phyloP scores from a whole-genome alignment of 2,797 vertebrate genomes.

The Hyperoplus immaculatus region DNA sequence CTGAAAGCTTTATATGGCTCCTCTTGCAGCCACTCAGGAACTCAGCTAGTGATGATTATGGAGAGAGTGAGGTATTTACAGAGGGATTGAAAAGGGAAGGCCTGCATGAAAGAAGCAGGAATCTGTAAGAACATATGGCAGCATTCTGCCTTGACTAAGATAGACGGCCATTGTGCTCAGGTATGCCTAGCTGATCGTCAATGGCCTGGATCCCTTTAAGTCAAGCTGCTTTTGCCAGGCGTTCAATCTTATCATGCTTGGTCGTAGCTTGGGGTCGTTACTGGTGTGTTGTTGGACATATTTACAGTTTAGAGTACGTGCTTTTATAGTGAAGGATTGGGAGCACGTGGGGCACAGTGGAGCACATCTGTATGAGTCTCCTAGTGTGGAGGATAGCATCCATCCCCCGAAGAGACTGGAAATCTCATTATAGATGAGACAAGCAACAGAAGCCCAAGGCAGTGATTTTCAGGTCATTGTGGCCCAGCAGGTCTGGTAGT shows the following conservation, averaged over 20 bases:
- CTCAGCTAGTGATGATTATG: slow-evolving; percentile 47
- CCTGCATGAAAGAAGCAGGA: slow-evolving; percentile 27
- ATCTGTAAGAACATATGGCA: slow-evolving; percentile 64
- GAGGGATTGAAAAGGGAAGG: slow-evolving; percentile 18
- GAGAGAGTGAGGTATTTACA: slow-evolving; percentile 47
- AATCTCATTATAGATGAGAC: slow-evolving; percentile 42
- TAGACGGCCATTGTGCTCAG: slow-evolving; percentile 68
- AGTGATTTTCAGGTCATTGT: slow-evolving; percentile 10
- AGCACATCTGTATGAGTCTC: slow-evolving; percentile 57
- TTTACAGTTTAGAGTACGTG: slow-evolving; percentile 62
- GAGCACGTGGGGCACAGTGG: slow-evolving; percentile 26
- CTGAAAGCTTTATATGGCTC: slow-evolving; percentile 71
- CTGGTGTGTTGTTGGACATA: slow-evolving; percentile 49
- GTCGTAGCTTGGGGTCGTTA: slow-evolving; percentile 42
- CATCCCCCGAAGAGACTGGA: slow-evolving; percentile 43
- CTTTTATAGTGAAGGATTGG: slow-evolving; percentile 42
- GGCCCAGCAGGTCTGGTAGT: slow-evolving; percentile 11
- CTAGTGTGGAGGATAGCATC: slow-evolving; percentile 52
- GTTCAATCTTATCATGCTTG: slow-evolving; percentile 66
- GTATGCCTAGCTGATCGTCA: slow-evolving; percentile 60
- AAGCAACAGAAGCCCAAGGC: slow-evolving; percentile 31
- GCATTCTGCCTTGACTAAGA: slow-evolving; percentile 63
- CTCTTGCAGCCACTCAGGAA: slow-evolving; percentile 65
- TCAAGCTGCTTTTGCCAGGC: slow-evolving; percentile 48
- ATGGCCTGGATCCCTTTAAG: slow-evolving; percentile 69